A percentile compares a stretch with the other conserved stretches of the same genome.
These are phyloP conservation scores for Kryptolebias marmoratus DNA, from an alignment of 2,113 vertebrate species.

Conservation along the genomic window DNA sequence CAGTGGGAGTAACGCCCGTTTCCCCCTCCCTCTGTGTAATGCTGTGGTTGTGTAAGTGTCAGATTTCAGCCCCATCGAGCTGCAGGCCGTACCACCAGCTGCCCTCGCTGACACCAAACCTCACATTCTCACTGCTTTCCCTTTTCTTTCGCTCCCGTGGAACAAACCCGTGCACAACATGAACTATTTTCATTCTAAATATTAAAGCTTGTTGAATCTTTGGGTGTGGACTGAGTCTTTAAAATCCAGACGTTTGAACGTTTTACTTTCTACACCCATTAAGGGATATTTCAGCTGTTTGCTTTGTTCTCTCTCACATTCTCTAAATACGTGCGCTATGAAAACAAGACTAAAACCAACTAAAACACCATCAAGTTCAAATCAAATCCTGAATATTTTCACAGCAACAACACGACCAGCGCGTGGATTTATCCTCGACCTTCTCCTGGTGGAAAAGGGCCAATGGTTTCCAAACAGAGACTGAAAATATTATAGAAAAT, in stretches of 20 bases:
- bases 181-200: not conserved
- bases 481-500: too few species aligned
- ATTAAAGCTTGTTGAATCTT: not conserved
- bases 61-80: slow-evolving; percentile 72
- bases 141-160: not conserved
- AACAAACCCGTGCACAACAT: not conserved
- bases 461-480: too few species aligned
- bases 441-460: too few species aligned
- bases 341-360: too few species aligned
- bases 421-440: too few species aligned
- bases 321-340: too few species aligned
- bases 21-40: slow-evolving; percentile 25
- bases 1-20: slow-evolving; percentile 15
- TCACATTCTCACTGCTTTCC: slow-evolving; percentile 43
- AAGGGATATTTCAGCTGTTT: not conserved
- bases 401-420: too few species aligned
- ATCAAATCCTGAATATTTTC: too few species aligned
- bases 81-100: slow-evolving; percentile 68
- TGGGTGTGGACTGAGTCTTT: not conserved
- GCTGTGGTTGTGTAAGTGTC: slow-evolving; percentile 64
- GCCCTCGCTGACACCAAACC: slow-evolving; percentile 61
- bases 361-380: too few species aligned
- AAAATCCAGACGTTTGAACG: not conserved
- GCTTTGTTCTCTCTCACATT: not conserved
- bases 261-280: not conserved